Percentiles rank a stretch among this genome's conserved stretches.
Conservation (phyloP, 2,888 invertebrate species). For the Athalia rosae region DNA sequence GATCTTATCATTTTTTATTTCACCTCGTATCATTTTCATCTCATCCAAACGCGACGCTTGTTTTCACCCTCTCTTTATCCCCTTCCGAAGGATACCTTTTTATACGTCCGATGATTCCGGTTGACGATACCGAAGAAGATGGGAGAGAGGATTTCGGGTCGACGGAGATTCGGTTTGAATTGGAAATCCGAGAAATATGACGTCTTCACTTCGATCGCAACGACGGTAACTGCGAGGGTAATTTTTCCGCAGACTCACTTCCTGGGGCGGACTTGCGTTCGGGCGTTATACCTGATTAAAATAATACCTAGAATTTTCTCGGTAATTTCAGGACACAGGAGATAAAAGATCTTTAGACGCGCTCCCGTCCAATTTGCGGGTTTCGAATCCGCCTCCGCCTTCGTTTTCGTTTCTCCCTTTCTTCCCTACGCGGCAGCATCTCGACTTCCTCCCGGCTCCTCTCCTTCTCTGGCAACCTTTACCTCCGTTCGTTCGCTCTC, state of each 20-base stretch:
- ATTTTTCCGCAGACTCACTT: constrained; percentile 41
- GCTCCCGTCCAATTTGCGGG: constrained; percentile 43
- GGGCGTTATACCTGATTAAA: constrained; percentile 35
- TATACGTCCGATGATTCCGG: too few species aligned
- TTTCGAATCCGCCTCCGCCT: neutral
- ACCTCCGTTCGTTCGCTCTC: too few species aligned
- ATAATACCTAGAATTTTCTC: constrained; percentile 38
- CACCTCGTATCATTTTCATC: constrained; percentile 3
- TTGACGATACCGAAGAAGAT: too few species aligned
- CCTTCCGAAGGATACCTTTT: too few species aligned
- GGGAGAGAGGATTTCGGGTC: too few species aligned
- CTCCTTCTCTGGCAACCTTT: neutral
- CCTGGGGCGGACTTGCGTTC: constrained; percentile 4
- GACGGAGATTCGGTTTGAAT: too few species aligned
- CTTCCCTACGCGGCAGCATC: neutral
- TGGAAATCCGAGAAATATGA: neutral
- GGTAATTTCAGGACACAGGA: constrained; percentile 43
- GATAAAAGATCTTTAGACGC: constrained; percentile 43
- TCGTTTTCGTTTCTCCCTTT: neutral
- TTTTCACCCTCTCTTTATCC: neutral
- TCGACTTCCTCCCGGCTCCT: neutral
- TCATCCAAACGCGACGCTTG: neutral
- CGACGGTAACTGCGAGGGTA: too few species aligned
- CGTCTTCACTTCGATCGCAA: neutral
- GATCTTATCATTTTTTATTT: constrained; percentile 12